Percentiles rank a stretch among this genome's conserved stretches.
These are phyloP conservation scores for Pipistrellus kuhlii DNA, from an alignment of 2,797 vertebrate species.

Conservation along the genomic window DNA sequence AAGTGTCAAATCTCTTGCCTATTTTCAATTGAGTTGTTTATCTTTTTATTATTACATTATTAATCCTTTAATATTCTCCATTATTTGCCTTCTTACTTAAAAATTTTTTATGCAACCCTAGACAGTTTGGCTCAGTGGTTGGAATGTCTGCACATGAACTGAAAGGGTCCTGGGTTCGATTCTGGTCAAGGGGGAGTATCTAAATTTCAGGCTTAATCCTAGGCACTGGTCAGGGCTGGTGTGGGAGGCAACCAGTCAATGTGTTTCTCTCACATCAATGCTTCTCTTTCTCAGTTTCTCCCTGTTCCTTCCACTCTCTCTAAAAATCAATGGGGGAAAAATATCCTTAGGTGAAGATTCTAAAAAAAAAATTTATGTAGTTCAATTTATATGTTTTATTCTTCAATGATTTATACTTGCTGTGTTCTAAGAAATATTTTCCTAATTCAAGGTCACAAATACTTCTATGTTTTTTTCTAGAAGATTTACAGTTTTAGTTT, in stretches of 20 bases:
- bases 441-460: neutral
- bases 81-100: constrained; percentile 28
- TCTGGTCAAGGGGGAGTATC: too few species aligned
- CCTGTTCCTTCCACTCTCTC: too few species aligned
- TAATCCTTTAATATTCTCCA: constrained; percentile 27
- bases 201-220: too few species aligned
- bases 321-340: too few species aligned
- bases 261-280: too few species aligned
- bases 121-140: too few species aligned
- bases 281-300: too few species aligned
- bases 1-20: constrained; percentile 29
- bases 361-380: neutral
- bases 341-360: too few species aligned
- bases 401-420: neutral
- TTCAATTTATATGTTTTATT: neutral
- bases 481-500: neutral
- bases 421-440: neutral
- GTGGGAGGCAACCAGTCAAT: too few species aligned
- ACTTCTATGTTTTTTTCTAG: neutral
- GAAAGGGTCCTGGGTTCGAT: too few species aligned
- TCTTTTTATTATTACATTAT: constrained; percentile 5
- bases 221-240: too few species aligned
- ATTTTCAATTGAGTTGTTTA: constrained; percentile 32
- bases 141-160: too few species aligned
- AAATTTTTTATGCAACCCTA: neutral